Evolutionary conservation across 2,797 vertebrate species (phyloP), one percentile per base, ranked within the genome.

Genomic region (Gorsachius magnificus): DNA sequence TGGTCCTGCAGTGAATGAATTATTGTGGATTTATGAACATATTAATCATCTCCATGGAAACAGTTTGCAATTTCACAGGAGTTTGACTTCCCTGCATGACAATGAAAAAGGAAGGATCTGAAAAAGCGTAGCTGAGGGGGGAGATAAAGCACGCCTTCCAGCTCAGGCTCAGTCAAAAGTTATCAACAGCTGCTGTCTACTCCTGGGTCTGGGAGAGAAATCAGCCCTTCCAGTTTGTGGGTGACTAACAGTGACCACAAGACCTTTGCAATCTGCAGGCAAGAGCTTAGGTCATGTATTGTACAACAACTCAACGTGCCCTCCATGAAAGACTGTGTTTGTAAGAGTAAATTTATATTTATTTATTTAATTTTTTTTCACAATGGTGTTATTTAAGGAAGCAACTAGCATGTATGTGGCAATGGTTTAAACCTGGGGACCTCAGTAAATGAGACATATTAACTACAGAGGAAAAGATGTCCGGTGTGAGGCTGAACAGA

Each of bases 1-100:
- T 91, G 72, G 77, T 95, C 91, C 89, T 1, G 50, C 87, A 91
- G 91, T 65, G 94, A 86, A 75, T 69, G 87, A 91, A 96, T 97
- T 96, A 93, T 83, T 87, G 94, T 79, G 84, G 69, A 68, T 92
- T 96, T 95, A 94, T 94, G 94, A 81, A 96, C 89, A 86, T 81
- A 95, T 96, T 96, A 96, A 96, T 97, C 91, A 97, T 95, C 79
- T 93, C 96, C 95, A 95, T 95, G 89, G 96, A 94, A 96, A 96
- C 95, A 91, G 53, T 94, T 96, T 69, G 92, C 83, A 87, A 53
- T 77, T 93, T 80, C 93, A 66, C 92, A 86, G 79, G 84, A 65
- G 76, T 81, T 89, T 76, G 84, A 89, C 82, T 96, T 92, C 64
- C 75, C 89, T 81, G 69, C 79, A 31, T 41, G 65, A 85, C 64